Evolutionary conservation across 2,888 invertebrate genomes (phyloP).

Genomic region (Troides helena): DNA sequence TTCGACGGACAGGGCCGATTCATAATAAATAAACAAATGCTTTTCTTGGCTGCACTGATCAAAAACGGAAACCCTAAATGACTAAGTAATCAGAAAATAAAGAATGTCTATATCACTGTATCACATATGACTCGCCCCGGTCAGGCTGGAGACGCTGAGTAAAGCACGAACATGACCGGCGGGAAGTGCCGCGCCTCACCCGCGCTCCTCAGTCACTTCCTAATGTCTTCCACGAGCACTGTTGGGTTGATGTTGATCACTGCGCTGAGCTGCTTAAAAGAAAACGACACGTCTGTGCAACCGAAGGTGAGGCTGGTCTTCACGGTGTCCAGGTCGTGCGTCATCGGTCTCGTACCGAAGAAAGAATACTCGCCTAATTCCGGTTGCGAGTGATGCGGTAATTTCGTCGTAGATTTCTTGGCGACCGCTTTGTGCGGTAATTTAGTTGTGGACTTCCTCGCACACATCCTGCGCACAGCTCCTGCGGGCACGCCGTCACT

Average conservation of each 20-base stretch:
- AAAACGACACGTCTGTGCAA: constrained; percentile 67
- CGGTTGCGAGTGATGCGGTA: constrained; percentile 47
- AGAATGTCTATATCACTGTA: constrained; percentile 11
- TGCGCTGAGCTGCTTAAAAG: constrained; percentile 72
- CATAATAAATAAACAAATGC: not conserved
- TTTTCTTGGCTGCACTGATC: not conserved
- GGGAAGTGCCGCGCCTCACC: not conserved
- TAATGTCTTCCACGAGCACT: constrained; percentile 64
- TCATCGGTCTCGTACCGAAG: constrained; percentile 67
- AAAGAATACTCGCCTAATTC: constrained; percentile 59
- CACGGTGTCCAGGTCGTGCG: constrained; percentile 62
- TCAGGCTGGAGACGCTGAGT: not conserved
- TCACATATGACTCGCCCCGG: constrained; percentile 1
- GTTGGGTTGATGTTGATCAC: constrained; percentile 74
- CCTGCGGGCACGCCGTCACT: constrained; percentile 29
- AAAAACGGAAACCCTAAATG: constrained; percentile 1
- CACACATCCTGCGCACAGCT: constrained; percentile 39
- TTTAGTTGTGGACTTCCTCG: constrained; percentile 77
- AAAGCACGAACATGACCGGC: too few relatives aligned
- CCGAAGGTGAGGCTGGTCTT: constrained; percentile 77
- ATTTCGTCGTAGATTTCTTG: constrained; percentile 59
- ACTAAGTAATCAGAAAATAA: too few relatives aligned
- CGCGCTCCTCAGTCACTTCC: constrained; percentile 8
- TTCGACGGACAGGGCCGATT: too few relatives aligned
- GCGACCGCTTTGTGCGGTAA: constrained; percentile 48